A percentile compares a stretch with the other conserved stretches of the same genome.
These are phyloP conservation scores for Hypotaenidia okinawae DNA, from an alignment of 2,797 vertebrate genomes.

Conservation along the genomic window DNA sequence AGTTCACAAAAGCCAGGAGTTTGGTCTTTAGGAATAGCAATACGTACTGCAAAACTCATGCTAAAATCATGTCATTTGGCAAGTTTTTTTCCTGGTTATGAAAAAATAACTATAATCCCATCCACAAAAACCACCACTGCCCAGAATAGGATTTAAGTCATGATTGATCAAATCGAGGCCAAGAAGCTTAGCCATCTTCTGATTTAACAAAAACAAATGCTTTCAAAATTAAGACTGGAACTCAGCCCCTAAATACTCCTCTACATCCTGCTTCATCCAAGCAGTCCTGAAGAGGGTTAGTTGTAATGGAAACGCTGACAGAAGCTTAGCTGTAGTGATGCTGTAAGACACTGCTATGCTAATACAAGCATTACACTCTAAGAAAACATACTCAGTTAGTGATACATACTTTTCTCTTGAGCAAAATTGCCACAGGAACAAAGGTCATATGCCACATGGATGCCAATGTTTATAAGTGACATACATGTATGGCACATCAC, in stretches of 20 bases:
- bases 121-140: constrained; percentile 22
- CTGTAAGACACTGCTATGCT: constrained; percentile 36
- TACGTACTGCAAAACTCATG: not conserved
- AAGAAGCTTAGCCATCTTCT: not conserved
- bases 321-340: constrained; percentile 9
- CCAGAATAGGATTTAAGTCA: constrained; percentile 30
- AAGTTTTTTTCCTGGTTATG: not conserved
- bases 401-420: constrained; percentile 36
- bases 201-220: constrained; percentile 1
- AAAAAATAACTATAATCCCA: constrained; percentile 41
- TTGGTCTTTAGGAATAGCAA: not conserved
- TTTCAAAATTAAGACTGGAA: constrained; percentile 14
- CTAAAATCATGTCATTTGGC: constrained; percentile 26
- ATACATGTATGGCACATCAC: not conserved
- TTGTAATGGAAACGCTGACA: constrained; percentile 48
- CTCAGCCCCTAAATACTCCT: not conserved
- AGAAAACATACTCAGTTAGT: constrained; percentile 24
- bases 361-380: constrained; percentile 21
- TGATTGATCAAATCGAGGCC: not conserved
- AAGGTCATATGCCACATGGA: not conserved
- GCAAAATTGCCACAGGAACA: not conserved
- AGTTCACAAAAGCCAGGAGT: not conserved
- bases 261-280: not conserved
- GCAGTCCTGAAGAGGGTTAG: not conserved
- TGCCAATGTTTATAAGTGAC: not conserved